These are phyloP conservation scores for Enteromius trimaculatus DNA, from an alignment of 2,797 vertebrate species.

Conservation along the genomic window DNA sequence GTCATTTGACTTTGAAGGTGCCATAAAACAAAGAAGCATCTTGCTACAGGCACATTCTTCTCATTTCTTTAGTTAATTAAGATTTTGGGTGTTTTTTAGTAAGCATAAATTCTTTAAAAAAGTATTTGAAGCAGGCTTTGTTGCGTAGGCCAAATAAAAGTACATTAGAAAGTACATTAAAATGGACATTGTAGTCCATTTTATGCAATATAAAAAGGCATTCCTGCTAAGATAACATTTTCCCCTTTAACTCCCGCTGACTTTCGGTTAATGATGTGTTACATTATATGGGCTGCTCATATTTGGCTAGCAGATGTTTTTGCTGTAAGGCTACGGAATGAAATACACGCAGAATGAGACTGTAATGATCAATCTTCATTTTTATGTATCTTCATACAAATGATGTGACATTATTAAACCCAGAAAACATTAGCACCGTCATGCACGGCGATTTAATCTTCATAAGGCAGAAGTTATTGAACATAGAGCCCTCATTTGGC, in stretches of 20 bases:
- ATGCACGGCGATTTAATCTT: conserved; percentile 18
- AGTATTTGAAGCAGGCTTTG: conserved; percentile 3
- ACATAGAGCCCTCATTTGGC: not conserved
- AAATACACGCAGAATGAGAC: conserved; percentile 37
- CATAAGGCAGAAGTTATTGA: conserved; percentile 5
- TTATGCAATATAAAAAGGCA: conserved; percentile 29
- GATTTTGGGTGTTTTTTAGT: not conserved
- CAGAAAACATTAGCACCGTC: conserved; percentile 15
- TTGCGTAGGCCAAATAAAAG: not conserved
- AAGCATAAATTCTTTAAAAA: not conserved
- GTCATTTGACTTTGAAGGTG: not conserved
- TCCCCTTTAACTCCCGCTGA: not conserved
- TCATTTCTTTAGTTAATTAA: not conserved
- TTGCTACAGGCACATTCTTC: not conserved
- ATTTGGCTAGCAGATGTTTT: conserved; percentile 26
- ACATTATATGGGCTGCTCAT: conserved; percentile 5
- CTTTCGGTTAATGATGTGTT: conserved; percentile 29
- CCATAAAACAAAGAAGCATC: not conserved
- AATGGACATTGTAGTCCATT: conserved; percentile 4
- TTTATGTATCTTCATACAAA: conserved; percentile 38
- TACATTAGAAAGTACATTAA: conserved; percentile 25
- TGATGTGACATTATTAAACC: conserved; percentile 28
- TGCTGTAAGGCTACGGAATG: conserved; percentile 14
- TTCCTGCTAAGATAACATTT: conserved; percentile 9
- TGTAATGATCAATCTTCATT: conserved; percentile 47